These are phyloP conservation scores for Cyrtonyx montezumae DNA, from an alignment of 2,113 vertebrate species.

Conservation along the genomic window DNA sequence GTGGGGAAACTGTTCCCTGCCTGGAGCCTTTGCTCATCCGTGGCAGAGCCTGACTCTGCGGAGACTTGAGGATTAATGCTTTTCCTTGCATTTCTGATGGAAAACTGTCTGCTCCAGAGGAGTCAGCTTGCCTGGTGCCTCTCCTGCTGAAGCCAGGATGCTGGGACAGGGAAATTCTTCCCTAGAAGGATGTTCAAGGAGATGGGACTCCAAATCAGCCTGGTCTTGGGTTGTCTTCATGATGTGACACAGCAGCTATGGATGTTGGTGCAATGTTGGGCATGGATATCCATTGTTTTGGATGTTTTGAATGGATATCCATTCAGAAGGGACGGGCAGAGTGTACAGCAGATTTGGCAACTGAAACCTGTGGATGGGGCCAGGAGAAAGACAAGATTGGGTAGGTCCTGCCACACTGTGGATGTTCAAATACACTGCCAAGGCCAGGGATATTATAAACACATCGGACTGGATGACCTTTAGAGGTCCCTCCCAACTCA, in stretches of 20 bases:
- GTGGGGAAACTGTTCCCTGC: background rate
- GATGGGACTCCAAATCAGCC: background rate
- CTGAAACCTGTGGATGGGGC: background rate
- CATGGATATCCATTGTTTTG: background rate
- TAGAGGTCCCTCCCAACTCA: no score
- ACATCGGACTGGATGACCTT: no score
- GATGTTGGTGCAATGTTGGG: accelerated
- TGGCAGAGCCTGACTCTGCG: accelerated
- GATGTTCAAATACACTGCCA: background rate
- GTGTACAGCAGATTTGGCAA: background rate
- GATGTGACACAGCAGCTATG: background rate
- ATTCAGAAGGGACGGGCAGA: background rate
- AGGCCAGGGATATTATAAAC: background rate
- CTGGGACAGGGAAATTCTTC: background rate
- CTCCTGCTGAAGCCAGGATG: background rate
- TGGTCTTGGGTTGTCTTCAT: background rate
- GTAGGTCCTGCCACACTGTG: background rate
- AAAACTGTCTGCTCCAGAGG: accelerated
- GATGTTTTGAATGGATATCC: no score
- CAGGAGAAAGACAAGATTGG: background rate
- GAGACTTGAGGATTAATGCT: background rate
- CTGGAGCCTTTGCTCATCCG: accelerated
- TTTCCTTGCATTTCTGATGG: background rate
- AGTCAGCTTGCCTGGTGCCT: background rate
- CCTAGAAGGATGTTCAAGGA: background rate